Evolutionary conservation across 2,888 invertebrate genomes (phyloP), one percentile per base, ranked within the genome.

Genomic region (Oithona nana): DNA sequence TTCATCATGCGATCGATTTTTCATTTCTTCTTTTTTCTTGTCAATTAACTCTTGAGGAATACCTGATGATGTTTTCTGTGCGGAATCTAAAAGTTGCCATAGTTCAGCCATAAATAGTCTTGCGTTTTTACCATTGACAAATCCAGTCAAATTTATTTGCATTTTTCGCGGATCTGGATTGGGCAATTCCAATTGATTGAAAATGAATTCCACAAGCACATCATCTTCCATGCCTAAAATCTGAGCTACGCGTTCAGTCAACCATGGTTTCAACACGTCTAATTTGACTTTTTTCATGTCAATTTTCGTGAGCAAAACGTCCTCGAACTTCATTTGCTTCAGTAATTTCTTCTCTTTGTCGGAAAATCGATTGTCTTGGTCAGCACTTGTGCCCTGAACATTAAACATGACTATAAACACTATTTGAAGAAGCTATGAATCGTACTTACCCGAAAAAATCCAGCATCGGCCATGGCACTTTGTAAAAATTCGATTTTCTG

Each of bases 141-240:
- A 99, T 56, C 98, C 98, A 55, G 98, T 99, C 75, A 99, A 79
- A 76, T 98, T 98, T 71, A 99, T 99, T 81, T 99, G 97, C 85
- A 98, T 97, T 76, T 93, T 89, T 75, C 92, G 88, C 57, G 94
- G 93, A 77, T 95, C 93, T 61, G 94, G 94, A 76, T 83, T 87
- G 88, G 89, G 88, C 73, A 89, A 86, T 74, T 98, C 97, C 64
- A 99, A 79, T 75, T 98, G 97, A 76, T 95, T 95, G 77, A 94
- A 90, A 68, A 98, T 93, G 80, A 93, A 98, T 75, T 97, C 95
- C 66, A 94, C 88, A 67, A 99, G 86, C 50, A 99, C 98, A 75
- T 98, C 98, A 74, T 98, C 98, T 76, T 98, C 98, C 75, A 95
- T 88, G 69, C 92, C 90, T 62, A 98, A 80, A 65, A 97, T 84